Base-by-base conservation (phyloP, 1,140 invertebrate genomes). In the Drosophila nasuta region DNA sequence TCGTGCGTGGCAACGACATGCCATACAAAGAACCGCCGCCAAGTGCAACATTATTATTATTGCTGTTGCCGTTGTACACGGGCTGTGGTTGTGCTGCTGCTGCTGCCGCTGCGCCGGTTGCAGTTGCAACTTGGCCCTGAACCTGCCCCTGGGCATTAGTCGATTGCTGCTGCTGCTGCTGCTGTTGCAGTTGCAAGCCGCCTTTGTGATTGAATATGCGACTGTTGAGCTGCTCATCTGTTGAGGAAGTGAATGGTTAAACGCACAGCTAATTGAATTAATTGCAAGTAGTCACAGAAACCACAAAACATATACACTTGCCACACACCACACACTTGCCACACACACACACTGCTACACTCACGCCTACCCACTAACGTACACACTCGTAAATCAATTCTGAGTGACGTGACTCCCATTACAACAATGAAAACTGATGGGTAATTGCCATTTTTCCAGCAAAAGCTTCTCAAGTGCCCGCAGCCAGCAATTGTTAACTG, bases 201-300 rank as follows among this genome's bases (percentile, higher is more conserved):
- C 94, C 94, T 92, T 96, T 96, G 77, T 96, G 95, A 83, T 94
- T 95, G 81, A 96, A 96, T 77, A 95, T 95, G 67, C 93, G 94
- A 82, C 93, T 94, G 70, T 91, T 91, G 3, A 79, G 73, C 68
- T 89, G 83, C 28, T 89, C 89, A 77, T 79, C 83, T 91, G 69
- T 56, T 82, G 54, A 81, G 85, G 78, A 83, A 91, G 85, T 64
- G 52, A 52, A 73, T 77, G 78, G 79, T 86, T 79, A 77, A 86
- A 82, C 82, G 81, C 79, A 87, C 77, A 77, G 70, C 63, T 88
- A 88, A 88, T 88, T 88, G 85, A 88, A 89, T 88, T 88, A 88
- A 88, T 88, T 88, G 78, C 74, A 63, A 72, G 73, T 71, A 82
- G 79, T 73, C 64, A 67, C 57, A 56, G 75, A 68, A 48, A 66